Percentiles rank a stretch among this genome's conserved stretches.
phyloP scores from a whole-genome alignment of 2,113 vertebrate genomes.

The Crotalus helleri region DNA sequence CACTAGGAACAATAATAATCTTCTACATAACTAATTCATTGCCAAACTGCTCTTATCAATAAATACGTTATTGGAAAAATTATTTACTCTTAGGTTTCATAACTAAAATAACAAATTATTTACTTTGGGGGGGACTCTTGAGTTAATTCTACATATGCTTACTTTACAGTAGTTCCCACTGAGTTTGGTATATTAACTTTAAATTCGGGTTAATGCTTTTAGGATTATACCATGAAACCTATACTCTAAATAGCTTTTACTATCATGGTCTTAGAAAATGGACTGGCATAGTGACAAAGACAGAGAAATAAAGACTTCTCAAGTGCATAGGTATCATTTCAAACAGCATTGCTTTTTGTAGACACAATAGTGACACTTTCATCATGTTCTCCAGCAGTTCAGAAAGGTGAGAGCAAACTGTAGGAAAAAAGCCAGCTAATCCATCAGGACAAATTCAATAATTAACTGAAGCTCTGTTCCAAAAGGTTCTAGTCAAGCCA shows the following conservation, averaged over 20 bases:
- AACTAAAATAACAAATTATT: not conserved
- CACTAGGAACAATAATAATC: too few relatives aligned
- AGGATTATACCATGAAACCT: not conserved
- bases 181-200: not conserved
- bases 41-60: too few relatives aligned
- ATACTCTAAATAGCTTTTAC: not conserved
- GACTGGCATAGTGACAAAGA: not conserved
- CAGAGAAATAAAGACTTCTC: not conserved
- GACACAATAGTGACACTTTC: conserved; percentile 1
- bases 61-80: too few relatives aligned
- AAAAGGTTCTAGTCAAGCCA: conserved; percentile 13
- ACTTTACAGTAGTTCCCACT: not conserved
- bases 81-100: not conserved
- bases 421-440: conserved; percentile 4
- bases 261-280: not conserved
- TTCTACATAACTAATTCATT: too few relatives aligned
- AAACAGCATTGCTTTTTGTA: conserved; percentile 26
- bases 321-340: not conserved
- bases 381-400: not conserved
- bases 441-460: conserved; percentile 28
- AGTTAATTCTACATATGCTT: not conserved
- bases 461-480: conserved; percentile 36
- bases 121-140: not conserved
- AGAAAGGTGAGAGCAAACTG: not conserved
- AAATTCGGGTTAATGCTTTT: not conserved